Conservation (phyloP, 2,797 vertebrate genomes). For the Staurois parvus region DNA sequence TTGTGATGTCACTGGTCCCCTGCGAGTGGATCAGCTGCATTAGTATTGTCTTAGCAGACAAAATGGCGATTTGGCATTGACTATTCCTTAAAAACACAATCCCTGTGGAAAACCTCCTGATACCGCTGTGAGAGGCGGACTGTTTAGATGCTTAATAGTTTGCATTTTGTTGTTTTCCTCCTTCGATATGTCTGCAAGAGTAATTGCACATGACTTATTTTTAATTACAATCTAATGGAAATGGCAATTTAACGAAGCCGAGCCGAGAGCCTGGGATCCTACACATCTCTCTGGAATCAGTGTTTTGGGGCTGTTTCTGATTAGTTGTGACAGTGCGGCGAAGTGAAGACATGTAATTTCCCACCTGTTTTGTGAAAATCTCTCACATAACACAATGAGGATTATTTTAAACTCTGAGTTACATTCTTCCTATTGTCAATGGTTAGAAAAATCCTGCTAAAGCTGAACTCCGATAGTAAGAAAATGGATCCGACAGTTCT, state of each 20-base stretch:
- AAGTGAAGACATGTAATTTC: constrained; percentile 55
- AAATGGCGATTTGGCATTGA: not conserved
- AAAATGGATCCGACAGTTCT: too few relatives aligned
- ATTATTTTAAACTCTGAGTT: constrained; percentile 33
- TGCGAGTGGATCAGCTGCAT: not conserved
- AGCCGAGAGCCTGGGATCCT: not conserved
- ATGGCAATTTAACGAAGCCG: constrained; percentile 48
- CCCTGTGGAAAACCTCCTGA: not conserved
- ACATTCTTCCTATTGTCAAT: too few relatives aligned
- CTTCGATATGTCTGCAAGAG: constrained; percentile 22
- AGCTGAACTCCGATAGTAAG: too few relatives aligned
- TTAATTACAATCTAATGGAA: constrained; percentile 61
- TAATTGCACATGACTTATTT: constrained; percentile 61
- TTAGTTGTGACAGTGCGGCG: constrained; percentile 57
- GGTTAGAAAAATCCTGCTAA: too few relatives aligned
- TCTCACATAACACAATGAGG: constrained; percentile 43
- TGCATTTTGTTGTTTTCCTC: constrained; percentile 33
- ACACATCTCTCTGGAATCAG: constrained; percentile 50
- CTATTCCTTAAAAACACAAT: not conserved
- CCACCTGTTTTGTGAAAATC: constrained; percentile 58
- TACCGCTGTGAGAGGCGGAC: not conserved
- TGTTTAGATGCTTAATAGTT: constrained; percentile 6
- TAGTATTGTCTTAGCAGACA: not conserved
- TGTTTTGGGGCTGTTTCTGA: constrained; percentile 53
- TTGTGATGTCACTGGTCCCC: not conserved